These are phyloP conservation scores for Drosophila orosa DNA, from an alignment of 1,140 invertebrate species.

Conservation along the genomic window DNA sequence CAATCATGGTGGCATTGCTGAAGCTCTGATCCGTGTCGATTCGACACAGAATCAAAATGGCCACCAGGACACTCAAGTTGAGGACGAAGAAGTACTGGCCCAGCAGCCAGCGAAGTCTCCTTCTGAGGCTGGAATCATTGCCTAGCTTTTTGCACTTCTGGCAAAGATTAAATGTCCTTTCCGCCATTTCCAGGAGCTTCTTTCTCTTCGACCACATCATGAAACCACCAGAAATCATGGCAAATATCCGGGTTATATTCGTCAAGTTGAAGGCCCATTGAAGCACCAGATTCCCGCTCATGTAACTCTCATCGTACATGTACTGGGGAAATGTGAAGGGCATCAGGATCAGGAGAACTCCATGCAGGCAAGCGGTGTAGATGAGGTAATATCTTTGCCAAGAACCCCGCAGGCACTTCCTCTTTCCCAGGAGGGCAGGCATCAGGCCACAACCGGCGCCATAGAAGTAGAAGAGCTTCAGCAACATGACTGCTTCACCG, in stretches of 20 bases:
- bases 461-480: conserved; percentile 31
- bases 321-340: conserved; percentile 31
- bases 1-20: conserved; percentile 11
- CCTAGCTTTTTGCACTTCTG: conserved; percentile 4
- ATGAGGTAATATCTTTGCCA: conserved; percentile 9
- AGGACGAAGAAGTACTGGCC: conserved; percentile 3
- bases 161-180: conserved; percentile 1
- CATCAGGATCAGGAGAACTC: conserved; percentile 11
- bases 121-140: not conserved
- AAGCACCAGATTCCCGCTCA: conserved; percentile 19
- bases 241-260: conserved; percentile 21
- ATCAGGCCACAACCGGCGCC: conserved; percentile 16
- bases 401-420: not conserved
- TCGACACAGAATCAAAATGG: not conserved
- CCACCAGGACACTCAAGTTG: not conserved
- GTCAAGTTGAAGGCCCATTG: conserved; percentile 40
- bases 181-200: not conserved
- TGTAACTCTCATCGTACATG: conserved; percentile 39
- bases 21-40: conserved; percentile 6
- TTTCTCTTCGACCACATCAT: conserved; percentile 22
- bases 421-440: conserved; percentile 17
- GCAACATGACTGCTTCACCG: conserved; percentile 15
- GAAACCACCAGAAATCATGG: conserved; percentile 23
- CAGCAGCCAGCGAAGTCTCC: conserved; percentile 8
- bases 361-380: conserved; percentile 23